Evolutionary conservation across 2,113 vertebrate species (phyloP).

Genomic region (Planiliza haematocheilus): DNA sequence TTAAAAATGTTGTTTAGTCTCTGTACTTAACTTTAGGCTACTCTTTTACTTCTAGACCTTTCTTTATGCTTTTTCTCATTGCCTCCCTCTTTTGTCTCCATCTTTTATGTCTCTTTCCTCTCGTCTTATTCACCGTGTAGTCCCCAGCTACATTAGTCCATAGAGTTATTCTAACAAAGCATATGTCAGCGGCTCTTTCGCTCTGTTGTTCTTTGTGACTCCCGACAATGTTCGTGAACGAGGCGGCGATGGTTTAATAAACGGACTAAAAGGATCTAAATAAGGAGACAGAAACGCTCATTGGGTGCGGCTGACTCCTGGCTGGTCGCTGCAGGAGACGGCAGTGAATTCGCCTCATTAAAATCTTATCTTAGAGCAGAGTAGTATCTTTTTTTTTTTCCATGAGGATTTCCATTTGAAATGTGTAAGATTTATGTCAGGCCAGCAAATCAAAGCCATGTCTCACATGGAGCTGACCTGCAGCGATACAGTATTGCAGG

Average conservation of each 20-base stretch:
- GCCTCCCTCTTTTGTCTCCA: neutral
- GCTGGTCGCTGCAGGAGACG: neutral
- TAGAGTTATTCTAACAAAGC: neutral
- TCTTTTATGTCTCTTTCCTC: neutral
- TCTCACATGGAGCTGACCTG: no score
- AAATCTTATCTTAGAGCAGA: conserved; percentile 7
- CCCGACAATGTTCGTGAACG: neutral
- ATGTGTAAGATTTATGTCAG: neutral
- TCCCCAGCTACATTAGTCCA: conserved; percentile 1
- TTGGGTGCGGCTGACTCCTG: conserved; percentile 23
- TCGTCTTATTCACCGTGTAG: neutral
- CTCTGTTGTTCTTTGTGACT: neutral
- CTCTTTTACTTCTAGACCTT: neutral
- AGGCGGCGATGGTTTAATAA: neutral
- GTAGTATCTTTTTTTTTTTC: conserved; percentile 16
- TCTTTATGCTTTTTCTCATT: neutral
- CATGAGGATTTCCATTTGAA: neutral
- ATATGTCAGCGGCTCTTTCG: no score
- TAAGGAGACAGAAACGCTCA: conserved; percentile 20
- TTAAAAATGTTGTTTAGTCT: neutral
- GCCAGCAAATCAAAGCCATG: neutral
- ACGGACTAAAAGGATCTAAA: neutral
- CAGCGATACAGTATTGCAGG: no score
- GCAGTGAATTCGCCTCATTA: conserved; percentile 6
- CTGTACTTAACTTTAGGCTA: neutral